These are phyloP conservation scores for Eudyptes chrysolophus DNA, from an alignment of 2,113 vertebrate genomes.

Conservation along the genomic window DNA sequence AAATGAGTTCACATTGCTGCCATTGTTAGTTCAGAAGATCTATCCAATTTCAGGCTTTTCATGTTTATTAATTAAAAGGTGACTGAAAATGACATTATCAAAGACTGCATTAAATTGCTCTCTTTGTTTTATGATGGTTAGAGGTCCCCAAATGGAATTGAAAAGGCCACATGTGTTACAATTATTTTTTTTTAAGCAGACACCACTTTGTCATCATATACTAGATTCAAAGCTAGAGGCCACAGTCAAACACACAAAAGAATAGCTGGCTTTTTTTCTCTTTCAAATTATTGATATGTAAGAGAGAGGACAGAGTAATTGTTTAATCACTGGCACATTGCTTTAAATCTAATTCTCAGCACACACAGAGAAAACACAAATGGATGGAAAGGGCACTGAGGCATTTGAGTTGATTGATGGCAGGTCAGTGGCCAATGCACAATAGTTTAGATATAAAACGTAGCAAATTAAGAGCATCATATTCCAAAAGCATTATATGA, in stretches of 20 bases:
- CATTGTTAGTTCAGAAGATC: slow-evolving; percentile 31
- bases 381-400: slow-evolving; percentile 62
- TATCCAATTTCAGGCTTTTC: slow-evolving; percentile 33
- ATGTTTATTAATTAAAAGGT: slow-evolving; percentile 64
- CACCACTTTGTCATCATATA: slow-evolving; percentile 20
- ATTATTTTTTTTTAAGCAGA: slow-evolving; percentile 30
- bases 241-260: slow-evolving; percentile 26
- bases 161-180: slow-evolving; percentile 42
- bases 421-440: slow-evolving; percentile 47
- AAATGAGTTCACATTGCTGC: slow-evolving; percentile 21
- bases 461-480: slow-evolving; percentile 35
- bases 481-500: slow-evolving; percentile 20
- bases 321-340: slow-evolving; percentile 58
- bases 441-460: slow-evolving; percentile 33
- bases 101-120: slow-evolving; percentile 23
- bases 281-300: slow-evolving; percentile 51
- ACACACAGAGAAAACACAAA: slow-evolving; percentile 51
- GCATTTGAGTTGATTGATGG: slow-evolving; percentile 68
- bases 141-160: slow-evolving; percentile 24
- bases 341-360: slow-evolving; percentile 60
- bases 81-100: slow-evolving; percentile 41
- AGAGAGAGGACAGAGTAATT: slow-evolving; percentile 47
- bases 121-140: slow-evolving; percentile 42
- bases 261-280: slow-evolving; percentile 33
- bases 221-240: slow-evolving; percentile 33